Evolutionary conservation across 2,888 invertebrate species (phyloP), one percentile per base, ranked within the genome.

Genomic region (Drosophila koepferae): DNA sequence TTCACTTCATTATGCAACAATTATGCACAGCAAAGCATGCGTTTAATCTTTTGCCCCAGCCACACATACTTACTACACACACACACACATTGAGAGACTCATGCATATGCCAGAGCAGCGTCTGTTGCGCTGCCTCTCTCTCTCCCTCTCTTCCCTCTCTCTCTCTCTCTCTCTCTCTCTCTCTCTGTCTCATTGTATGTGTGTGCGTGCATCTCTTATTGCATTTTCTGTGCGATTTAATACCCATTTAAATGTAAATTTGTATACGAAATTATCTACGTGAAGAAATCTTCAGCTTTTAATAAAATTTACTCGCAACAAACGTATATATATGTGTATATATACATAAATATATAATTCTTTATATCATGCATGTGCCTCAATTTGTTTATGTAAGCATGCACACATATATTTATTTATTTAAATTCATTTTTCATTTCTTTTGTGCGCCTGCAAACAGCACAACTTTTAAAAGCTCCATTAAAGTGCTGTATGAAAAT

Each of bases 1-100:
- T 87, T 81, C 89, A 87, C 89, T 87, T 87, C 86, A 87, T 87
- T 87, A 87, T 85, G 83, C 89, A 87, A 87, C 86, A 89, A 87
- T 87, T 87, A 87, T 87, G 86, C 86, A 80, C 73, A 85, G 85
- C 89, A 89, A 87, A 87, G 89, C 89, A 87, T 79, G 87, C 85
- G 85, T 89, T 89, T 89, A 87, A 87, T 89, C 86, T 87, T 87
- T 82, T 82, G 83, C 74, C 75, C 80, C 83, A 85, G 80, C 74
- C 86, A 43, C 51, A 63, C 61, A 53, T 51, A 62, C 63, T 23
- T 40, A 56, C 40, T 59, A 53, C 51, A 43, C 51, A 49, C 44
- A 23, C 40, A 41, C 18, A 43, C 40, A 41, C 18, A 12, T 23
- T 28, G 28, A 36, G 18, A 38, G 12, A 44, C 38, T 41, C 58